Evolutionary conservation across 2,888 invertebrate genomes (phyloP).

Genomic region (Cryptosula pallasiana): DNA sequence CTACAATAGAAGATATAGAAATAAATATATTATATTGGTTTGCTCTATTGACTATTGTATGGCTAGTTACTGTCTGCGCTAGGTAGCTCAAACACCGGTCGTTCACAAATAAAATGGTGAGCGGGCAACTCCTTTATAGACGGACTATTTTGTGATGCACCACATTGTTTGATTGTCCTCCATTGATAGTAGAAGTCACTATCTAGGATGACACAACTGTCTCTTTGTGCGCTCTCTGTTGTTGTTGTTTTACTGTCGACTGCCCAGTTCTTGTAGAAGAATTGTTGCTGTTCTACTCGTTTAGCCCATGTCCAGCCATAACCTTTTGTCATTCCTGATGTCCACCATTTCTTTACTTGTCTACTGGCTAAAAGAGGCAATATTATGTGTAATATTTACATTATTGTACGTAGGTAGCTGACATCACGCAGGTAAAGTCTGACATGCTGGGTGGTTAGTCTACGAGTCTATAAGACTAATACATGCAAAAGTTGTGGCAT

Average conservation of each 20-base stretch:
- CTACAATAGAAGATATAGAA: too few relatives aligned
- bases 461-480: too few relatives aligned
- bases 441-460: too few relatives aligned
- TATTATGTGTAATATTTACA: background rate
- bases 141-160: background rate
- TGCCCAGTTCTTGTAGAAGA: constrained; percentile 3
- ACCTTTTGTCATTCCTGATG: background rate
- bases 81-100: background rate
- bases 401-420: too few relatives aligned
- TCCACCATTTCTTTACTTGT: constrained; percentile 18
- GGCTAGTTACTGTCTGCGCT: background rate
- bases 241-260: background rate
- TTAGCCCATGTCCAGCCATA: background rate
- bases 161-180: background rate
- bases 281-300: background rate
- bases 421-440: too few relatives aligned
- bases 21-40: too few relatives aligned
- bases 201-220: constrained; percentile 19
- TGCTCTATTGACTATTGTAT: too few relatives aligned
- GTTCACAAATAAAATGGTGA: constrained; percentile 19
- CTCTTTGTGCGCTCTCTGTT: background rate
- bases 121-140: background rate
- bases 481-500: too few relatives aligned
- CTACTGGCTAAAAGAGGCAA: background rate
- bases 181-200: constrained; percentile 1